Evolutionary conservation across 1,140 invertebrate species (phyloP).

Genomic region (Penaeus vannamei): DNA sequence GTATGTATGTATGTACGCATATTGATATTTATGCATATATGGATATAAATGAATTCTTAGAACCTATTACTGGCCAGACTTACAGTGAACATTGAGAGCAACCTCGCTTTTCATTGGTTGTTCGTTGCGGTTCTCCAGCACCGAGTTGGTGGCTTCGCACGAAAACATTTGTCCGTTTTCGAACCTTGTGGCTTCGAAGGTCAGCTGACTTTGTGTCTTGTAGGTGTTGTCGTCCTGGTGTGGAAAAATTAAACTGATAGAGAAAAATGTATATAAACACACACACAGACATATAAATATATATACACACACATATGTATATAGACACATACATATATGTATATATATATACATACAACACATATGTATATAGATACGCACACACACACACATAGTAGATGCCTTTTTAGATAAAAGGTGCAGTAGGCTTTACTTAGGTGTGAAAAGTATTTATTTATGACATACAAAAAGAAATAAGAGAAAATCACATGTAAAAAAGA

Average conservation of each 20-base stretch:
- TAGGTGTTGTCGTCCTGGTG: conserved; percentile 82
- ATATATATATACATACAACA: too few relatives aligned
- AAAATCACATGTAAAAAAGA: too few relatives aligned
- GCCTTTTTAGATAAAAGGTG: too few relatives aligned
- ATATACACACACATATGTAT: not conserved
- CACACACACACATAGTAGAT: too few relatives aligned
- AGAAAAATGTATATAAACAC: not conserved
- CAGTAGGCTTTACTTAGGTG: too few relatives aligned
- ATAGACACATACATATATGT: conserved; percentile 31
- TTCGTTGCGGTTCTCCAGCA: conserved; percentile 76
- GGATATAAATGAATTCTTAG: too few relatives aligned
- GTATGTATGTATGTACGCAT: conserved; percentile 20
- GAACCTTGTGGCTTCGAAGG: conserved; percentile 84
- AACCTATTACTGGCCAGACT: conserved; percentile 72
- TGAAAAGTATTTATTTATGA: too few relatives aligned
- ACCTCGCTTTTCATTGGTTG: conserved; percentile 78
- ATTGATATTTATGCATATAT: conserved; percentile 28
- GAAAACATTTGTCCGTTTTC: conserved; percentile 85
- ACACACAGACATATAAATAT: not conserved
- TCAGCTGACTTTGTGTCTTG: conserved; percentile 82
- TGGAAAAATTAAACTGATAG: not conserved
- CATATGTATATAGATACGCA: too few relatives aligned
- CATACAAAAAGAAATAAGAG: too few relatives aligned
- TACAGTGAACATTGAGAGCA: conserved; percentile 86
- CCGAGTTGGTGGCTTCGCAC: conserved; percentile 86